Conservation (phyloP, 2,888 invertebrate species). For the Ormia ochracea region DNA sequence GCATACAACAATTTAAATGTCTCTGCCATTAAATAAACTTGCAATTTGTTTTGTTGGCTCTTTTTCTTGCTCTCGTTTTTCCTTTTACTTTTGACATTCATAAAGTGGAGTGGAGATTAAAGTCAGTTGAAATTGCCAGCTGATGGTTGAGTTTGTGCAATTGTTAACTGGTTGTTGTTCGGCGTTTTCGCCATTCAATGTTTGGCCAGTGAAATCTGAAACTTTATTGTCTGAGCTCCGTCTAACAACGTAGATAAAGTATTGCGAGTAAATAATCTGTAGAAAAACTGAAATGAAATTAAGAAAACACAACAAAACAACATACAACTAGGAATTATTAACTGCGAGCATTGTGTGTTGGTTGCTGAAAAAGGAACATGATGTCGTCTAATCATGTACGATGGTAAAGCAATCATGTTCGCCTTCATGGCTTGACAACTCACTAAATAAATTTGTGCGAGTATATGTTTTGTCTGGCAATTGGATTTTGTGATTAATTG, state of each 20-base stretch:
- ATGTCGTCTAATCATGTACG: constrained; percentile 40
- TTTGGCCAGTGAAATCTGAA: constrained; percentile 50
- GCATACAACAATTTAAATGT: constrained; percentile 45
- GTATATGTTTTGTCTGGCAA: constrained; percentile 61
- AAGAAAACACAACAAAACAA: constrained; percentile 5
- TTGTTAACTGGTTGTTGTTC: constrained; percentile 1
- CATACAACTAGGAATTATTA: background rate
- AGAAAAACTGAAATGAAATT: constrained; percentile 15
- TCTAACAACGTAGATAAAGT: constrained; percentile 55
- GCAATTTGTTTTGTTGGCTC: no score
- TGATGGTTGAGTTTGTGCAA: constrained; percentile 1
- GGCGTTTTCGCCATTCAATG: background rate
- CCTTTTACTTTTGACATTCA: background rate
- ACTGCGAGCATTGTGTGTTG: constrained; percentile 21
- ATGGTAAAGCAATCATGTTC: constrained; percentile 50
- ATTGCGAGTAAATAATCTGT: constrained; percentile 49
- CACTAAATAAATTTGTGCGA: no score
- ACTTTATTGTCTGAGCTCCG: constrained; percentile 59
- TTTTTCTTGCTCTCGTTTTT: no score
- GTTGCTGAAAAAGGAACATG: constrained; percentile 9
- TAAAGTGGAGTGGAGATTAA: constrained; percentile 26
- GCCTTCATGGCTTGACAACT: constrained; percentile 58
- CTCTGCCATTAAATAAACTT: constrained; percentile 20
- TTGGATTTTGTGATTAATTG: constrained; percentile 62
- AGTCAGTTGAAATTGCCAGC: constrained; percentile 16